Evolutionary conservation across 2,797 vertebrate species (phyloP).

Genomic region (Tangara arthus): DNA sequence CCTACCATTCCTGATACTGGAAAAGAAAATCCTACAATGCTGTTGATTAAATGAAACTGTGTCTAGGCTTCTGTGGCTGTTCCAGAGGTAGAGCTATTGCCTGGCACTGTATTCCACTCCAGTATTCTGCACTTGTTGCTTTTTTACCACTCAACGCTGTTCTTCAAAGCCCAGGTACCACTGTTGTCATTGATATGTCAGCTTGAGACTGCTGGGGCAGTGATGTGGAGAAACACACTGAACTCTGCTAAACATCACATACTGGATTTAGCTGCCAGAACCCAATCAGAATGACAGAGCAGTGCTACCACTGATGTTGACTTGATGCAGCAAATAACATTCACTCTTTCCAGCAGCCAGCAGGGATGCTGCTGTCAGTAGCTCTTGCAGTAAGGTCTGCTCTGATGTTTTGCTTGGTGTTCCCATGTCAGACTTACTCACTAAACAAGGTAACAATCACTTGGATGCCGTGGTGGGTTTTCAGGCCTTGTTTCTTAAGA

Average conservation of each 20-base stretch:
- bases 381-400: neutral
- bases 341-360: neutral
- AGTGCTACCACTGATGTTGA: neutral
- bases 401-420: neutral
- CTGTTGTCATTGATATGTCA: neutral
- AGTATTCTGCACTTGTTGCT: neutral
- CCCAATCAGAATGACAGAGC: neutral
- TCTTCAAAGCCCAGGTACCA: neutral
- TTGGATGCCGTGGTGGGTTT: neutral
- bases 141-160: neutral
- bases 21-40: neutral
- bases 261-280: neutral
- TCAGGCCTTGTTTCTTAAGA: neutral
- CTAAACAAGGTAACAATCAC: neutral
- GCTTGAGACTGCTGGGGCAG: neutral
- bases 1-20: neutral
- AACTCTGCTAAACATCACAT: neutral
- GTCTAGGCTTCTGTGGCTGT: neutral
- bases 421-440: neutral
- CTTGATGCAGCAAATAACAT: neutral
- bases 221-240: neutral
- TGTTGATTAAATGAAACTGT: neutral
- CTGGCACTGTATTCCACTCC: neutral
- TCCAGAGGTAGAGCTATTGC: neutral
- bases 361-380: neutral